Percentiles rank a stretch among this genome's conserved stretches.
Conservation (phyloP, 64 coral and sea anemone genomes). For the Stylophora pistillata region DNA sequence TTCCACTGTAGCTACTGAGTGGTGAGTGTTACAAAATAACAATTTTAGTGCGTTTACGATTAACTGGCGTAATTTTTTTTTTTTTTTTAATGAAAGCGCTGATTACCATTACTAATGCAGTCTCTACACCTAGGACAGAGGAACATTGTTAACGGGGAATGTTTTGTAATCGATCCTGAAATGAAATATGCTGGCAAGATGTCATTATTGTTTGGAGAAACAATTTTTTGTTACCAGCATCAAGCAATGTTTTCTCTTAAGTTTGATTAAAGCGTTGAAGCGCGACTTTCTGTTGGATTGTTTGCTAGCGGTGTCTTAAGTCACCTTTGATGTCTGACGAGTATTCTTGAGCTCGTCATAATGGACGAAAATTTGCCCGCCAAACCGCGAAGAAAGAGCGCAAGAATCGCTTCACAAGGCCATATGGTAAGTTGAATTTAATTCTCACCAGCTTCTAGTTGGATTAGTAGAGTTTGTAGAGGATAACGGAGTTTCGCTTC, state of each 20-base stretch:
- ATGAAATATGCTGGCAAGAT: constrained; percentile 17
- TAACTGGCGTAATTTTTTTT: too few relatives aligned
- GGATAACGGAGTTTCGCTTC: neutral
- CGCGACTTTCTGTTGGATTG: neutral
- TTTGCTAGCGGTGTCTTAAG: neutral
- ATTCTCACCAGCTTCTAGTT: neutral
- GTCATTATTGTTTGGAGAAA: constrained; percentile 3
- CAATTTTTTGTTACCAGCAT: neutral
- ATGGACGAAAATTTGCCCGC: neutral
- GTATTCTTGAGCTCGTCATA: neutral
- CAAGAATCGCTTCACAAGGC: neutral
- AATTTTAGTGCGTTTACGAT: too few relatives aligned
- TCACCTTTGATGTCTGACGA: neutral
- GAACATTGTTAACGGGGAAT: neutral
- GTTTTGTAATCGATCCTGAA: constrained; percentile 23
- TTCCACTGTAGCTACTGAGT: too few relatives aligned
- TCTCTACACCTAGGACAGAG: neutral
- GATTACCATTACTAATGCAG: too few relatives aligned
- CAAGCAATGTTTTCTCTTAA: neutral
- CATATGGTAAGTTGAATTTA: neutral
- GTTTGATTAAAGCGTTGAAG: neutral
- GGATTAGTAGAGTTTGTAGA: neutral
- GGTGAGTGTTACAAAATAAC: too few relatives aligned
- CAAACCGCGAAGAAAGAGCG: neutral
- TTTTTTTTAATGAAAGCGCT: too few relatives aligned